Percentiles rank a stretch among this genome's conserved stretches.
phyloP scores from a whole-genome alignment of 2,888 invertebrate genomes.

The Meganola albula region DNA sequence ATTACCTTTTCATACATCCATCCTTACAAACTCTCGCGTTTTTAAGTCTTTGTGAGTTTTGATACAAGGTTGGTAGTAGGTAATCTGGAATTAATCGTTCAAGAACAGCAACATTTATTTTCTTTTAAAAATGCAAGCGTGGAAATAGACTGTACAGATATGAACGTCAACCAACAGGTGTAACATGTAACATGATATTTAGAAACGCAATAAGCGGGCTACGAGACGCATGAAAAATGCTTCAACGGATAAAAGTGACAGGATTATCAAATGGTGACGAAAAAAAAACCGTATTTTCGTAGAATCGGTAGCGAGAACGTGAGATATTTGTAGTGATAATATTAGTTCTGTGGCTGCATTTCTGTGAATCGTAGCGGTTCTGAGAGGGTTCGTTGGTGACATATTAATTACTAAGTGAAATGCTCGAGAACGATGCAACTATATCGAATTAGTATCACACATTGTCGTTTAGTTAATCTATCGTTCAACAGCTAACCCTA shows the following conservation, averaged over 20 bases:
- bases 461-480: too few species aligned
- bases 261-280: conserved; percentile 36
- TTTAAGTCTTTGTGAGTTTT: too few species aligned
- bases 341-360: conserved; percentile 55
- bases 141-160: too few species aligned
- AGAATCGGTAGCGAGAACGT: conserved; percentile 55
- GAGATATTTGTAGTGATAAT: conserved; percentile 69
- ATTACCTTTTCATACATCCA: too few species aligned
- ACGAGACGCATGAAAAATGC: conserved; percentile 43
- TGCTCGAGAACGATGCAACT: conserved; percentile 22
- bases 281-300: conserved; percentile 47
- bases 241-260: conserved; percentile 47
- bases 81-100: too few species aligned
- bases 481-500: too few species aligned
- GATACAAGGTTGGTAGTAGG: too few species aligned
- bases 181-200: conserved; percentile 43
- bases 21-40: too few species aligned
- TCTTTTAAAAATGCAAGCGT: too few species aligned
- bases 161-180: conserved; percentile 49
- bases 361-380: conserved; percentile 52
- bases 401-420: conserved; percentile 56
- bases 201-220: conserved; percentile 36
- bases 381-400: conserved; percentile 43
- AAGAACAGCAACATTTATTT: too few species aligned
- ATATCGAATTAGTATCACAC: conserved; percentile 36